Base-by-base conservation (phyloP, 1,140 invertebrate genomes). In the Pseudomyrmex cubaensis region DNA sequence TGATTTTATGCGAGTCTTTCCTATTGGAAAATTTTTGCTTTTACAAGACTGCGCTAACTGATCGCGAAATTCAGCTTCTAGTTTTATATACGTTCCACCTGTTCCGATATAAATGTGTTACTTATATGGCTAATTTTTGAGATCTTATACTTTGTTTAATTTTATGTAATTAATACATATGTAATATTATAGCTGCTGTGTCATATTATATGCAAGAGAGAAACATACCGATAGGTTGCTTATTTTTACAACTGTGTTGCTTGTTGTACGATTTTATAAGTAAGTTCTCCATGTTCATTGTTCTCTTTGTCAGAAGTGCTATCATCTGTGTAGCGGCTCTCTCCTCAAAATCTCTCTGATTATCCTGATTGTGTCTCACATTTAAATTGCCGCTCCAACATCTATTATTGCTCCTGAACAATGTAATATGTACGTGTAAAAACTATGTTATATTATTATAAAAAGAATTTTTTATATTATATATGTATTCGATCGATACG, bases 331-430 rank as follows among this genome's bases (percentile, higher is more conserved):
- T 94, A 57, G 96, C 95, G 1, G 96, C 95, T 86, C 95, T 95
- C 94, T 98, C 97, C 93, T 98, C 97, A 89, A 96, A 97, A 64
- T 97, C 96, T 25, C 97, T 93, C 92, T 98, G 97, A 88, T 97
- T 96, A 91, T 98, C 97, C 92, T 98, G 97, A 94, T 98, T 98
- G 89, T 96, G 97, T 82, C 97, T 95, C 35, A 97, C 96, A 1
- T 96, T 97, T 61, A 97, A 93, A 82, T 97, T 96, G 9, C 95
- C 90, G 74, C 96, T 96, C 97, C 97, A 98, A 85, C 96, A 95
- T 59, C 96, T 95, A 35, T 90, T 89, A 50, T 90, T 90, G 17
- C 82, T 90, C 82, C 93, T 94, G 20, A 77, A 85, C 77, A 48
- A 62, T 57, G 44, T 13, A 54, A 54, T 78, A 74, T 61, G 52